phyloP scores from a whole-genome alignment of 1,140 invertebrate genomes.

The Hypothenemus hampei region DNA sequence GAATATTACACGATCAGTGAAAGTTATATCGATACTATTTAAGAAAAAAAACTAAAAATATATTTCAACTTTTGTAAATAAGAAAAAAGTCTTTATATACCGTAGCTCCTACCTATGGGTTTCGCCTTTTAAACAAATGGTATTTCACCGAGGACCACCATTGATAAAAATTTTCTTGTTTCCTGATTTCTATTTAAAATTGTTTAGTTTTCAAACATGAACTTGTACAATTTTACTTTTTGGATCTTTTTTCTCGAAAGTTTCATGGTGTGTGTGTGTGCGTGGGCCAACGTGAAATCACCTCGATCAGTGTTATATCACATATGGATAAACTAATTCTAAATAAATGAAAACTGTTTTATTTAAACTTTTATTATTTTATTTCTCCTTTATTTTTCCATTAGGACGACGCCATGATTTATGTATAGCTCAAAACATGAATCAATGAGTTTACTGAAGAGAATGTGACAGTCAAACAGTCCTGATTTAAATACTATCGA shows the following conservation, averaged over 20 bases:
- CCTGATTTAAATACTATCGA: too few relatives aligned
- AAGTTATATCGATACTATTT: too few relatives aligned
- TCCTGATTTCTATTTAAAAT: slow-evolving; percentile 3
- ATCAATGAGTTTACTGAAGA: too few relatives aligned
- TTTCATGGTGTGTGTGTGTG: not conserved
- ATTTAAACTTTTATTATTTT: too few relatives aligned
- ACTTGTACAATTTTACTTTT: too few relatives aligned
- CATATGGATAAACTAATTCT: slow-evolving; percentile 26
- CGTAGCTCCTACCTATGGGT: slow-evolving; percentile 24
- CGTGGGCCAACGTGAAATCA: slow-evolving; percentile 24
- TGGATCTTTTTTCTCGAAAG: not conserved
- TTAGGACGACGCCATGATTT: too few relatives aligned
- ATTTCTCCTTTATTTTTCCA: too few relatives aligned
- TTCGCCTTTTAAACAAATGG: slow-evolving; percentile 19
- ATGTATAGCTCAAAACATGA: too few relatives aligned
- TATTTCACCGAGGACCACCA: slow-evolving; percentile 22
- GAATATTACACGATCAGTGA: too few relatives aligned
- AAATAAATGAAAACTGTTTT: slow-evolving; percentile 25
- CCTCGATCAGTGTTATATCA: slow-evolving; percentile 25
- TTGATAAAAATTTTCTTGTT: not conserved
- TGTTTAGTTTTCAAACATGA: not conserved
- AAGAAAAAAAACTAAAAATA: too few relatives aligned
- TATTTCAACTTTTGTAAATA: slow-evolving; percentile 27
- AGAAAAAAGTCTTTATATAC: slow-evolving; percentile 28
- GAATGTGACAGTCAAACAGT: too few relatives aligned